Evolutionary conservation across 2,113 vertebrate genomes (phyloP).

Genomic region (Aix galericulata): DNA sequence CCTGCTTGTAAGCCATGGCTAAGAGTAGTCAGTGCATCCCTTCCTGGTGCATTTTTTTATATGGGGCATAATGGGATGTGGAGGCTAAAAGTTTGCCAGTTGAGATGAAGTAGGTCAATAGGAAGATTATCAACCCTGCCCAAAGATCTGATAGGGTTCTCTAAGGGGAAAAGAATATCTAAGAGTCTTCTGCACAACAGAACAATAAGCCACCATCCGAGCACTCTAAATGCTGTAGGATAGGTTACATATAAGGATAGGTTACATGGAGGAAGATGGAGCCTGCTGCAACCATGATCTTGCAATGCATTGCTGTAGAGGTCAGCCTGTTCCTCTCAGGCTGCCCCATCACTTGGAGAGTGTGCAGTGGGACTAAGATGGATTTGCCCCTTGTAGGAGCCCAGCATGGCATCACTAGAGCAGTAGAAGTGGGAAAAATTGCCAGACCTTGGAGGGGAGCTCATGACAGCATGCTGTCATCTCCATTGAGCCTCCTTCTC

Average conservation of each 20-base stretch:
- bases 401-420: not conserved
- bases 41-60: accelerated
- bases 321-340: not conserved
- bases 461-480: accelerated
- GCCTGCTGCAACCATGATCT: accelerated
- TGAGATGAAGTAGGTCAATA: not conserved
- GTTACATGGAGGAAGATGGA: not conserved
- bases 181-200: not conserved
- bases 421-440: not conserved
- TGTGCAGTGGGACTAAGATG: not conserved
- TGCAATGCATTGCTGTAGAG: not conserved
- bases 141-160: not conserved
- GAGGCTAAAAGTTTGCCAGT: not conserved
- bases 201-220: not conserved
- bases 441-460: too few relatives aligned
- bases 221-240: too few relatives aligned
- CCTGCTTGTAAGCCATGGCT: too few relatives aligned
- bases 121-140: not conserved
- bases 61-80: accelerated
- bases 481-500: not conserved
- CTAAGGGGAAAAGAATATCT: not conserved
- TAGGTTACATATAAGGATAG: not conserved
- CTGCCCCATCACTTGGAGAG: not conserved
- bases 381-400: not conserved
- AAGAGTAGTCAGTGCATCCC: accelerated